A percentile compares a stretch with the other conserved stretches of the same genome.
phyloP scores from a whole-genome alignment of 2,113 vertebrate genomes.

The Petromus typicus region DNA sequence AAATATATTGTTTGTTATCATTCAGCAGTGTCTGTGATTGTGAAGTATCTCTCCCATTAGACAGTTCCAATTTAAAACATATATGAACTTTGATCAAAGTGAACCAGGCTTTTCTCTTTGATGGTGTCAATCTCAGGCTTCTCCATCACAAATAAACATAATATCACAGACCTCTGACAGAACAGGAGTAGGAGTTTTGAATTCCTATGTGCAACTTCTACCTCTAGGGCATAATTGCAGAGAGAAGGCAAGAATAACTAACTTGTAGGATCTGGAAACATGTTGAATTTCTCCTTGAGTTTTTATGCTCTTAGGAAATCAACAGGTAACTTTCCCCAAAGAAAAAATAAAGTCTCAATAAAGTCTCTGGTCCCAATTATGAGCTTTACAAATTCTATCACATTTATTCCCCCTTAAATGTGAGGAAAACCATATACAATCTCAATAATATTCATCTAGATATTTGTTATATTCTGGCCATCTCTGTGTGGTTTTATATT shows the following conservation, averaged over 20 bases:
- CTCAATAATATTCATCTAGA: background rate
- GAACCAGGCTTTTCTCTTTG: constrained; percentile 51
- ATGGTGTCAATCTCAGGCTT: constrained; percentile 48
- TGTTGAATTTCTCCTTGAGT: background rate
- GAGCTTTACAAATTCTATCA: background rate
- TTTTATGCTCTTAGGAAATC: background rate
- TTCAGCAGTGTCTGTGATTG: background rate
- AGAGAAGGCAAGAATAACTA: constrained; percentile 27
- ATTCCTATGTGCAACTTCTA: constrained; percentile 52
- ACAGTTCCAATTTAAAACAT: constrained; percentile 38
- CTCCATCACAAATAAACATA: constrained; percentile 49
- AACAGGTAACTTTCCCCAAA: background rate
- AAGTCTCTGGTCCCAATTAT: background rate
- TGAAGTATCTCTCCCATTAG: constrained; percentile 28
- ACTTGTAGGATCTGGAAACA: constrained; percentile 6
- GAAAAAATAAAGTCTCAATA: too few relatives aligned
- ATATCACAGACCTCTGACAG: constrained; percentile 21
- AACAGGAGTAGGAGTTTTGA: constrained; percentile 25
- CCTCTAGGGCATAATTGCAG: constrained; percentile 11
- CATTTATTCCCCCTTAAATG: background rate
- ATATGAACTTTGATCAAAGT: constrained; percentile 8
- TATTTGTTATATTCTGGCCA: background rate
- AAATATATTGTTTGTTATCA: background rate
- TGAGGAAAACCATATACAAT: background rate
- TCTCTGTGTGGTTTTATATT: background rate